Conservation (phyloP, 2,797 vertebrate species). For the Rallus crepitans region DNA sequence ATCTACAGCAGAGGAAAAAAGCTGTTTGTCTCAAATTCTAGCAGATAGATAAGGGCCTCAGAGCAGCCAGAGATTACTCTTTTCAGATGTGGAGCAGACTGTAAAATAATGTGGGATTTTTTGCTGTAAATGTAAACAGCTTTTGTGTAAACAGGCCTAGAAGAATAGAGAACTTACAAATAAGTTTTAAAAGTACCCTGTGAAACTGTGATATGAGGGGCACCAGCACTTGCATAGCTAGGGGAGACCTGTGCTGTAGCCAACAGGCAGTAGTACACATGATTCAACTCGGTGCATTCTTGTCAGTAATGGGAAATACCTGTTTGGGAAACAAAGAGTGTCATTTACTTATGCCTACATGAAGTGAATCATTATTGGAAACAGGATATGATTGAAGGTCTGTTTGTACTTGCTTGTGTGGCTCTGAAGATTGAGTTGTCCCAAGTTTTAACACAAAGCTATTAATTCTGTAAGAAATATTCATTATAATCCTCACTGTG, state of each 20-base stretch:
- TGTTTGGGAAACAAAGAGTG: background rate
- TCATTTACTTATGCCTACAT: background rate
- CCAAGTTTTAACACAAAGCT: background rate
- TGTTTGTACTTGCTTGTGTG: background rate
- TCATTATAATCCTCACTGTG: background rate
- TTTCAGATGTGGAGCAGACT: background rate
- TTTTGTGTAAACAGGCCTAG: background rate
- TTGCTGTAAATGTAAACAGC: background rate
- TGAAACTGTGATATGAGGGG: background rate
- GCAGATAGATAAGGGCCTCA: background rate
- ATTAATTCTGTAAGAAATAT: background rate
- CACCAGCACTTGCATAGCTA: background rate
- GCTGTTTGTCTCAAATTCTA: background rate
- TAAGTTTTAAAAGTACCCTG: background rate
- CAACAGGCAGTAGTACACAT: background rate
- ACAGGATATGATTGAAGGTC: background rate
- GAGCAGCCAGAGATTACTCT: background rate
- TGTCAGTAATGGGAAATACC: background rate
- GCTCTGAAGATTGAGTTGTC: background rate
- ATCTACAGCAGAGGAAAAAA: background rate
- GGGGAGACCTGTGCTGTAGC: fast-evolving
- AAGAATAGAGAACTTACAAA: background rate
- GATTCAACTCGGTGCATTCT: background rate
- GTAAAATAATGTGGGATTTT: background rate
- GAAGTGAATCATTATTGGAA: background rate